Base-by-base conservation (phyloP, 2,888 invertebrate genomes). In the Mesorhabditis sp. region DNA sequence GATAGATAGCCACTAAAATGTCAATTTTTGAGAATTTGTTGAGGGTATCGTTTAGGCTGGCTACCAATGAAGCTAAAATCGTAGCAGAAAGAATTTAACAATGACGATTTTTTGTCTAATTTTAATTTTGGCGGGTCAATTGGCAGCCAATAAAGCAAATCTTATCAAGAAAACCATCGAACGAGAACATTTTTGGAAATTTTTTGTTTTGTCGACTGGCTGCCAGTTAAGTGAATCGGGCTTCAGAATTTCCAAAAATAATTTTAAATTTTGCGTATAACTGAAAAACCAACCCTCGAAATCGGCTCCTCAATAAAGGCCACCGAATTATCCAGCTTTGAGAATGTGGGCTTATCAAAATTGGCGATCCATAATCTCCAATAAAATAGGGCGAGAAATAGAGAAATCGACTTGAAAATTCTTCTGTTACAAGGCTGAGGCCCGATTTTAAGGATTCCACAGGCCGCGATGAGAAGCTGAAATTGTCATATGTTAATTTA, bases 251-350 rank as follows among this genome's bases (percentile, higher is more conserved):
- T n/a, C n/a, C n/a, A 13, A 41, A 64, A 4, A 13, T 62, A n/a
- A 61, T 45, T 45, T 67, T 6, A n/a, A n/a, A n/a, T n/a, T n/a
- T n/a, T n/a, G n/a, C n/a, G 4, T 45, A 62, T 41, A 64, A 28
- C 15, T 28, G 5, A 10, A 45, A 50, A 50, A 67, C 70, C 13
- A 50, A 80, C 80, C 66, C 76, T 65, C 10, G 72, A 72, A 28
- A 76, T 64, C 65, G 62, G 6, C 69, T 69, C 3, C 73, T n/a
- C 72, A 3, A 91, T 89, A 87, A 93, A 93, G 3, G 94, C 93
- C n/a, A 66, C 95, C 28, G 96, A 96, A 88, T 97, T 97, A 87
- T 97, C 96, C 79, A 91, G 91, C 67, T 89, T 87, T 85, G 93
- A 92, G 86, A 96, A 96, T 67, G 88, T 89, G 10, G 94, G 95